Base-by-base conservation (phyloP, 2,888 invertebrate species). In the Apotomis turbidana region DNA sequence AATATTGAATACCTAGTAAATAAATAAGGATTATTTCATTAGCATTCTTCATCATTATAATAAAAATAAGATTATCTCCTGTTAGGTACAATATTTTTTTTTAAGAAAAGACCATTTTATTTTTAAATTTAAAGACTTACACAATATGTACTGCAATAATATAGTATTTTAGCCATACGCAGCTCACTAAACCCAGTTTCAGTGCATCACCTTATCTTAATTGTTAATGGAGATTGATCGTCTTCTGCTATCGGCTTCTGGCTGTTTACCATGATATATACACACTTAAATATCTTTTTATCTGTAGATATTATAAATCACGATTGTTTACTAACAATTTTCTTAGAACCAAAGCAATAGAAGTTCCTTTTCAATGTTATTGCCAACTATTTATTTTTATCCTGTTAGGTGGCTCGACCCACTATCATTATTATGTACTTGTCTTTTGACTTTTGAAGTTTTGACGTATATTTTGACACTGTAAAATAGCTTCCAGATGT, bases 161-260 rank as follows among this genome's bases (percentile, higher is more conserved):
- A 10, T 51, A 58, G 57, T 10, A 67, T 38, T 38, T 68, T 52
- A 57, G 59, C 9, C 8, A 38, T 5, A 64, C n/a, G 10, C 27
- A 27, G 49, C 41, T 61, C 36, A 51, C 10, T 36, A 62, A 8
- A 52, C 10, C 46, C 27, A 67, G 38, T 44, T 54, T 54, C 41
- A 44, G 54, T 27, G 52, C 15, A 55, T 38, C 60, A 67, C 51
- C 57, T 62, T 68, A 68, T 68, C 41, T 51, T 54, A 41, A 15
- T 41, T 10, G 9, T 15, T 13, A 38, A 51, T 13, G 13, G 55
- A 66, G 67, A 68, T 62, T 71, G 58, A 72, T 72, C 68, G 63
- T 72, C 52, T 13, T 38, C 38, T 27, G 13, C 36, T 8, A 46
- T 15, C 51, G 63, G 36, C 44, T 61, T 52, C 12, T 55, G 55